phyloP scores from a whole-genome alignment of 2,888 invertebrate genomes.

The Heliconius ethilla region DNA sequence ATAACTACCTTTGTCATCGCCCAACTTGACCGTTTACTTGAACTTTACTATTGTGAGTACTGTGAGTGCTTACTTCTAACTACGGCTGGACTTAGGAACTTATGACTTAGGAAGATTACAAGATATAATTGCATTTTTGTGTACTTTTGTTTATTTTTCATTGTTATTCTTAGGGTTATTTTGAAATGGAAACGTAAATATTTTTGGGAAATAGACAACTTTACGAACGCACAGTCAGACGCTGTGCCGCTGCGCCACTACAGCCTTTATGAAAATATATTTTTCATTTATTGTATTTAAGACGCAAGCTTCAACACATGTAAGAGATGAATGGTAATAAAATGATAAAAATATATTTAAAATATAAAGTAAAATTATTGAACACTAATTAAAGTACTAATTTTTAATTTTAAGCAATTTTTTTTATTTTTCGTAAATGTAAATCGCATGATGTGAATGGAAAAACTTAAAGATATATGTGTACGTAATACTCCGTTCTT shows the following conservation, averaged over 20 bases:
- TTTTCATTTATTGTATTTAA: too few species aligned
- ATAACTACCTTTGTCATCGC: conserved; percentile 24
- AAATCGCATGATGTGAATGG: too few species aligned
- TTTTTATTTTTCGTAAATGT: too few species aligned
- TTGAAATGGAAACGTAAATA: not conserved
- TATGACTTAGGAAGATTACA: not conserved
- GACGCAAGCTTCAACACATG: not conserved
- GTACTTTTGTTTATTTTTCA: not conserved
- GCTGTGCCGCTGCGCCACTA: too few species aligned
- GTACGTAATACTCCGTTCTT: too few species aligned
- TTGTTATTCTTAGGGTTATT: not conserved
- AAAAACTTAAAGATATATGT: too few species aligned
- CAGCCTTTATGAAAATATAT: too few species aligned
- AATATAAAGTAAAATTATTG: too few species aligned
- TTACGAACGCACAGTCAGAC: too few species aligned
- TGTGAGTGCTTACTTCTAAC: not conserved
- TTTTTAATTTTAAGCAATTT: too few species aligned
- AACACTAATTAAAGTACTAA: too few species aligned
- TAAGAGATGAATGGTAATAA: not conserved
- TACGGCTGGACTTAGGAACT: not conserved
- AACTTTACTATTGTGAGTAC: conserved; percentile 2
- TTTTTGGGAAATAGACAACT: not conserved
- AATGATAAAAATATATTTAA: not conserved
- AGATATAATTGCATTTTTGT: not conserved
- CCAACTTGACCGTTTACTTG: conserved; percentile 14